These are phyloP conservation scores for Hybognathus amarus DNA, from an alignment of 2,797 vertebrate species.

Conservation along the genomic window DNA sequence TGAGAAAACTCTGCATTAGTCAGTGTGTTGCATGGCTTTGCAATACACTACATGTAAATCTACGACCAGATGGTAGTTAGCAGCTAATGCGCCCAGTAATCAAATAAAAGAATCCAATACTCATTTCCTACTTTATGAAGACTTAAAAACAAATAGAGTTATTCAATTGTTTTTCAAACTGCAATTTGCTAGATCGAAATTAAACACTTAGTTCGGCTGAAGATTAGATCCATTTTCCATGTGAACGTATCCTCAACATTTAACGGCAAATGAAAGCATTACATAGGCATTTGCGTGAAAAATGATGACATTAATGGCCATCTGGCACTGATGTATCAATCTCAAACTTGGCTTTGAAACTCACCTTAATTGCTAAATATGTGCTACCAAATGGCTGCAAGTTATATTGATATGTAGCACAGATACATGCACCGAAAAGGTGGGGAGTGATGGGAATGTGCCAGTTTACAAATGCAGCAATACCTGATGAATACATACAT, in stretches of 20 bases:
- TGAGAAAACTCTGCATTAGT: conserved; percentile 34
- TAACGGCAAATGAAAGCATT: conserved; percentile 60
- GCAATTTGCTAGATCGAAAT: conserved; percentile 36
- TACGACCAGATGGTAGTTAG: conserved; percentile 45
- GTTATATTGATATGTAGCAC: conserved; percentile 53
- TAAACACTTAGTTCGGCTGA: conserved; percentile 33
- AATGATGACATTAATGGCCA: conserved; percentile 61
- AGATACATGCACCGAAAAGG: conserved; percentile 26
- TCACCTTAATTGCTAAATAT: conserved; percentile 65
- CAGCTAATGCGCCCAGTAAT: conserved; percentile 40
- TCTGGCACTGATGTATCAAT: conserved; percentile 61
- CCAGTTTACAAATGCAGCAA: conserved; percentile 57
- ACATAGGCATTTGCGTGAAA: conserved; percentile 58
- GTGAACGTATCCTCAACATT: conserved; percentile 48
- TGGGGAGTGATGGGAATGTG: conserved; percentile 51
- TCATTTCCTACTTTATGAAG: conserved; percentile 45
- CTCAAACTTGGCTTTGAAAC: conserved; percentile 61
- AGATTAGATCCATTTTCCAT: conserved; percentile 42
- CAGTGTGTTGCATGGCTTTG: neutral
- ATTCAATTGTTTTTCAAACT: conserved; percentile 33
- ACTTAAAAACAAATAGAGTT: conserved; percentile 32
- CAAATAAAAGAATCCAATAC: conserved; percentile 44
- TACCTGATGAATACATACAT: conserved; percentile 56
- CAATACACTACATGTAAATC: conserved; percentile 29
- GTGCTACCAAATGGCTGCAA: conserved; percentile 61